Percentiles rank a stretch among this genome's conserved stretches.
Evolutionary conservation across 1,140 invertebrate species (phyloP).

Genomic region (Drosophila obscura): DNA sequence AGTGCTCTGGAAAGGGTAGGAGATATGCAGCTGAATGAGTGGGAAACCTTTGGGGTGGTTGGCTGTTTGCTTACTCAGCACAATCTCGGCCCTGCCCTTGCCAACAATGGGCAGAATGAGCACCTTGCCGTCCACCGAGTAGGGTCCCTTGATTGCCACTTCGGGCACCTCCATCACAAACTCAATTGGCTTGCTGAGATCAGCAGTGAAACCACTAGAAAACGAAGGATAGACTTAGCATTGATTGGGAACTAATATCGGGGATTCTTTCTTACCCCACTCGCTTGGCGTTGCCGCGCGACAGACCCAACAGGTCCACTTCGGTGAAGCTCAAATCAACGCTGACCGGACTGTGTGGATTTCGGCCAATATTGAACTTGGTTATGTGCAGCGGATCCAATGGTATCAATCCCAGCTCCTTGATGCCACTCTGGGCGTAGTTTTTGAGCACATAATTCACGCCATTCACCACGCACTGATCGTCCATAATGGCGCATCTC

Average conservation of each 20-base stretch:
- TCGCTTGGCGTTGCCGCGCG: constrained; percentile 39
- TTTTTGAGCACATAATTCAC: constrained; percentile 59
- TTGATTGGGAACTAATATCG: background rate
- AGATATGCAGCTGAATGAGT: background rate
- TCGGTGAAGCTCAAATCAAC: constrained; percentile 79
- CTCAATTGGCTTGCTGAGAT: constrained; percentile 39
- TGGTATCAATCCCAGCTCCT: constrained; percentile 46
- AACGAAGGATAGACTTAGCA: background rate
- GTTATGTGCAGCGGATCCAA: constrained; percentile 72
- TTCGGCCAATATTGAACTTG: constrained; percentile 58
- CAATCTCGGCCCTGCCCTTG: constrained; percentile 77
- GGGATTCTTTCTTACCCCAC: constrained; percentile 48
- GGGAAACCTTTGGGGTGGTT: too few species aligned
- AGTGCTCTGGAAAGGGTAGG: constrained; percentile 18
- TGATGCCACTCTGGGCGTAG: constrained; percentile 46
- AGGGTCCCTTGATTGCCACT: constrained; percentile 84
- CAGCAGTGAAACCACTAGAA: constrained; percentile 51
- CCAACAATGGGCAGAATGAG: constrained; percentile 86
- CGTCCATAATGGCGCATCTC: constrained; percentile 49
- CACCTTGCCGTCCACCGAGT: constrained; percentile 85
- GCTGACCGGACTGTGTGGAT: constrained; percentile 67
- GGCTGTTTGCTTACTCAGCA: constrained; percentile 37
- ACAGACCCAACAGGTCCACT: constrained; percentile 78
- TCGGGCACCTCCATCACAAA: constrained; percentile 47
- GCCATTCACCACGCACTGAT: constrained; percentile 45